phyloP scores from a whole-genome alignment of 2,797 vertebrate genomes.

The Carapus acus region DNA sequence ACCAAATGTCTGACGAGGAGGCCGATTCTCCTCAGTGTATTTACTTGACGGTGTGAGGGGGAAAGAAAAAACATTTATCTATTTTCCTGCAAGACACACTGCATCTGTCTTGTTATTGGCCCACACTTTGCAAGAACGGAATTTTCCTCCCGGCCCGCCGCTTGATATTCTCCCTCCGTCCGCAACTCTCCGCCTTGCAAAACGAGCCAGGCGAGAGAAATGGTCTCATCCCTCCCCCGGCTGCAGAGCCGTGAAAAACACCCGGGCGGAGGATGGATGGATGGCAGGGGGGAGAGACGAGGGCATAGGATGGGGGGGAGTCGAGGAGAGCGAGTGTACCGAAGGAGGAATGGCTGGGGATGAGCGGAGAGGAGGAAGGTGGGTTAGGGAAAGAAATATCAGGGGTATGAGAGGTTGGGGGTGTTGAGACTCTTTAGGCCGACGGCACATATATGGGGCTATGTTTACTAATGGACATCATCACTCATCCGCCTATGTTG shows the following conservation, averaged over 20 bases:
- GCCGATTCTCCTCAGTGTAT: constrained; percentile 29
- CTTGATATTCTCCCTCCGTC: constrained; percentile 61
- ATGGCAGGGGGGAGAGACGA: constrained; percentile 35
- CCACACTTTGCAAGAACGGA: constrained; percentile 46
- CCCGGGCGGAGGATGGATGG: constrained; percentile 53
- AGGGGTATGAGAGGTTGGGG: constrained; percentile 19
- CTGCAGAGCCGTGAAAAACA: constrained; percentile 60
- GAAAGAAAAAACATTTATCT: constrained; percentile 37
- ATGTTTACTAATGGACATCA: constrained; percentile 72
- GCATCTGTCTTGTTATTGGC: constrained; percentile 55
- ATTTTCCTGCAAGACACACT: constrained; percentile 40
- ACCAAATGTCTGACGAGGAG: constrained; percentile 26
- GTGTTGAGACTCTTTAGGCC: constrained; percentile 64
- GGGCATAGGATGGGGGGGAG: constrained; percentile 22
- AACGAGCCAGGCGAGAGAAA: constrained; percentile 50
- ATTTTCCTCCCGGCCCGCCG: constrained; percentile 50
- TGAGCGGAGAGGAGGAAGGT: constrained; percentile 36
- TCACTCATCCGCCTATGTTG: constrained; percentile 68
- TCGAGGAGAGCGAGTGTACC: constrained; percentile 16
- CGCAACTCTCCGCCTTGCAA: constrained; percentile 37
- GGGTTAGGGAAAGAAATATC: constrained; percentile 9
- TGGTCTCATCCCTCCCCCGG: constrained; percentile 53
- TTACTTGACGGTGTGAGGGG: constrained; percentile 27
- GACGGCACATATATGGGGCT: constrained; percentile 63
- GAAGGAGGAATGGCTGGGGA: constrained; percentile 36